These are phyloP conservation scores for Sebastes itinus DNA, from an alignment of 2,797 vertebrate species.

Conservation along the genomic window DNA sequence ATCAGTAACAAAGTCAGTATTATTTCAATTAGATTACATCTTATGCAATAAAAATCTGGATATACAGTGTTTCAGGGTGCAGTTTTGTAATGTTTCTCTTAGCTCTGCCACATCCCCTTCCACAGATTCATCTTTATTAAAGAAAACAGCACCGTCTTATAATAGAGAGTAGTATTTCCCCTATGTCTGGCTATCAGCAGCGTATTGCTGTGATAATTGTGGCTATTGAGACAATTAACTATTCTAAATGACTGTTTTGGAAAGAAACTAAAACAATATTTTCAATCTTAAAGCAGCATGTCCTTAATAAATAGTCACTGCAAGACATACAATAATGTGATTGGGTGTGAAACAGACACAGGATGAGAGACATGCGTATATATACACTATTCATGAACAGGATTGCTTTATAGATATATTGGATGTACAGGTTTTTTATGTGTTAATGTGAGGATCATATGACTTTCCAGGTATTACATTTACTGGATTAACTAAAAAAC, in stretches of 20 bases:
- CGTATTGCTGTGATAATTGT: background rate
- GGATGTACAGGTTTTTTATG: background rate
- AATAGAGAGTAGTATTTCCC: background rate
- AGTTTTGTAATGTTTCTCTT: slow-evolving; percentile 1
- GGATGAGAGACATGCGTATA: background rate
- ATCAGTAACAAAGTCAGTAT: slow-evolving; percentile 20
- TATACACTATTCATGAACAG: background rate
- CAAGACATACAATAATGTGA: background rate
- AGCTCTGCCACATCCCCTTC: background rate
- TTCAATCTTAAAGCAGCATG: slow-evolving; percentile 6
- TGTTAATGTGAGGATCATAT: background rate
- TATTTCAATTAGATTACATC: slow-evolving; percentile 30
- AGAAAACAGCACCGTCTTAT: slow-evolving; percentile 29
- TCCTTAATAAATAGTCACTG: slow-evolving; percentile 7
- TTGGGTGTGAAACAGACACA: background rate
- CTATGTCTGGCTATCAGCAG: background rate
- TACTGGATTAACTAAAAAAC: background rate
- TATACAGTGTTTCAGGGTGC: background rate
- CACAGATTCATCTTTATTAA: slow-evolving; percentile 35
- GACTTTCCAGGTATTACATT: background rate
- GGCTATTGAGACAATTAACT: background rate
- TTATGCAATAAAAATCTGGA: background rate
- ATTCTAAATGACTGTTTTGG: slow-evolving; percentile 15
- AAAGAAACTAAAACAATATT: slow-evolving; percentile 4
- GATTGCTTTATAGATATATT: background rate